A percentile compares a stretch with the other conserved stretches of the same genome.
Conservation (phyloP, 1,140 invertebrate species). For the Tetramorium alpestre region DNA sequence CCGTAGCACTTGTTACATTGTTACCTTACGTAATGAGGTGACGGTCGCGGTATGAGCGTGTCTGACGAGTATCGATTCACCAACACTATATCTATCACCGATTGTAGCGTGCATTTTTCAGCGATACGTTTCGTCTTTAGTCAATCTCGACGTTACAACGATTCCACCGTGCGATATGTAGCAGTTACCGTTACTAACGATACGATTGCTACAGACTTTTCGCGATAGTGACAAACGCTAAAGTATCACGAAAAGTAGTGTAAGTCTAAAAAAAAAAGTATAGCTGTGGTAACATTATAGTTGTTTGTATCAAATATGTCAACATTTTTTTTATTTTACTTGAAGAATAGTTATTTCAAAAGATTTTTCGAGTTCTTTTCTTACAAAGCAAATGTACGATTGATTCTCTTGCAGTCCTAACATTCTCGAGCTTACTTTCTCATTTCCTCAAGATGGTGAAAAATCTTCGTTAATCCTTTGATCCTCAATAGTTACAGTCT, state of each 20-base stretch:
- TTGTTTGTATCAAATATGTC: neutral
- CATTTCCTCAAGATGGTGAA: neutral
- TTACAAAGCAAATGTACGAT: neutral
- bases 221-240: slow-evolving; percentile 2
- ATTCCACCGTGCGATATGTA: slow-evolving; percentile 14
- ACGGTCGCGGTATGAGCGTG: neutral
- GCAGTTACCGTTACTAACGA: neutral
- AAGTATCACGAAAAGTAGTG: slow-evolving; percentile 11
- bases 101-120: slow-evolving; percentile 26
- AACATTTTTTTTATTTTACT: neutral
- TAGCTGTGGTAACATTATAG: neutral
- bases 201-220: neutral
- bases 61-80: slow-evolving; percentile 41
- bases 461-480: neutral
- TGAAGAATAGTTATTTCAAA: neutral
- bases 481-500: neutral
- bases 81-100: slow-evolving; percentile 10
- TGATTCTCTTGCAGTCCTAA: neutral
- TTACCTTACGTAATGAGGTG: slow-evolving; percentile 16
- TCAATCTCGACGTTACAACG: slow-evolving; percentile 46
- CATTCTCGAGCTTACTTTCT: slow-evolving; percentile 6
- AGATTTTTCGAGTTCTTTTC: neutral
- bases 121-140: slow-evolving; percentile 14
- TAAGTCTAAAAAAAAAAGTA: slow-evolving; percentile 11
- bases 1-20: slow-evolving; percentile 3